Percentiles rank a stretch among this genome's conserved stretches.
Conservation (phyloP, 2,888 invertebrate species). For the Cotesia congregata region DNA sequence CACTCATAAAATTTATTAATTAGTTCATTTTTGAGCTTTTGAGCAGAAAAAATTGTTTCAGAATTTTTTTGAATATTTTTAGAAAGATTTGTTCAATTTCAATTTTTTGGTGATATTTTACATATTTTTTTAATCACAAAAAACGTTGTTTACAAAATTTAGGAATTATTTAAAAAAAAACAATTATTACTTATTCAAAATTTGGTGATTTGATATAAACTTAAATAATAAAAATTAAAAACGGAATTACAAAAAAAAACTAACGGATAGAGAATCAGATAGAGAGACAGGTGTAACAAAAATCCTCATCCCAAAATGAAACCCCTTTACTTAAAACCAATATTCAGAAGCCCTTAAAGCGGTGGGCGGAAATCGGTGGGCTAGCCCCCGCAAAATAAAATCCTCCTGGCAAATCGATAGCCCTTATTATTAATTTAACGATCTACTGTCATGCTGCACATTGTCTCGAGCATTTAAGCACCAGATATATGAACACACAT, state of each 20-base stretch:
- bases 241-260: neutral
- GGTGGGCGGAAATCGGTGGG: neutral
- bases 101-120: too few species aligned
- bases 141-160: too few species aligned
- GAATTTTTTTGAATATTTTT: too few species aligned
- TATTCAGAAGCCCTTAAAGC: neutral
- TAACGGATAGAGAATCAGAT: neutral
- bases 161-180: too few species aligned
- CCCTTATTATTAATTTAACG: conserved; percentile 1
- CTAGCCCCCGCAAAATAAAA: neutral
- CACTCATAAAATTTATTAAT: too few species aligned
- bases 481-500: neutral
- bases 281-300: neutral
- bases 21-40: too few species aligned
- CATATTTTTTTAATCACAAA: too few species aligned
- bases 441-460: neutral
- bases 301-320: neutral
- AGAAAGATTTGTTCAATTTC: too few species aligned
- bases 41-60: too few species aligned
- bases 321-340: neutral
- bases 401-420: neutral
- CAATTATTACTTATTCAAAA: too few species aligned
- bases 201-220: too few species aligned
- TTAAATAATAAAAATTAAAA: too few species aligned
- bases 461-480: neutral